phyloP scores from a whole-genome alignment of 37 sponge, comb jelly and placozoan genomes.

The Mnemiopsis leidyi region DNA sequence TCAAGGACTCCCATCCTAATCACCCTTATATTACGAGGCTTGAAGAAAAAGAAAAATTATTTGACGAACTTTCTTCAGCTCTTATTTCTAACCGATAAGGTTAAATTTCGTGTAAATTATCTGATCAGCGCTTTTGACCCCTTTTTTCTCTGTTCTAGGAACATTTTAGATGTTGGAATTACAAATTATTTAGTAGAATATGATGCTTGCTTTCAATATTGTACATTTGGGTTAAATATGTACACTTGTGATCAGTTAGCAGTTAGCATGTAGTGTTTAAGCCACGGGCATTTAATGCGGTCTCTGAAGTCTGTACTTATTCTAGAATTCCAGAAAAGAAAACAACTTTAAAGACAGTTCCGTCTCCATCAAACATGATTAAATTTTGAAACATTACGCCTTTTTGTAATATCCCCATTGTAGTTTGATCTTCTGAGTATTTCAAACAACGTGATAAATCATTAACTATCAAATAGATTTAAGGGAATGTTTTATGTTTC shows the following conservation, averaged over 20 bases:
- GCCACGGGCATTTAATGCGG: too few relatives aligned
- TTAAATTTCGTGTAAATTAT: neutral
- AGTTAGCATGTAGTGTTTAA: too few relatives aligned
- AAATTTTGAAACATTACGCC: too few relatives aligned
- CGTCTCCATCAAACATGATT: too few relatives aligned
- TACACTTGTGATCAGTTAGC: neutral
- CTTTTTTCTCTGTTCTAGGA: neutral
- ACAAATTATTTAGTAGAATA: neutral
- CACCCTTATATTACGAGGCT: conserved; percentile 80
- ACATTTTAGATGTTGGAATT: neutral
- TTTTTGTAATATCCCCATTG: too few relatives aligned
- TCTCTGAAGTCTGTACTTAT: too few relatives aligned
- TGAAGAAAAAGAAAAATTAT: conserved; percentile 70
- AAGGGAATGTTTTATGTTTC: neutral
- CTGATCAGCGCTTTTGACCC: neutral
- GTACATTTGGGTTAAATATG: neutral
- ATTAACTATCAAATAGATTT: neutral
- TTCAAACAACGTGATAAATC: too few relatives aligned
- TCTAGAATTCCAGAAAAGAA: too few relatives aligned
- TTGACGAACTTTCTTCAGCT: conserved; percentile 42
- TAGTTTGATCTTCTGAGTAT: too few relatives aligned
- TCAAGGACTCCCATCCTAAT: conserved; percentile 85
- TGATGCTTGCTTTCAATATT: neutral
- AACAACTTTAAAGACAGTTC: too few relatives aligned
- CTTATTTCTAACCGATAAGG: conserved; percentile 29